Evolutionary conservation across 2,888 invertebrate species (phyloP).

Genomic region (Volucella inflata): DNA sequence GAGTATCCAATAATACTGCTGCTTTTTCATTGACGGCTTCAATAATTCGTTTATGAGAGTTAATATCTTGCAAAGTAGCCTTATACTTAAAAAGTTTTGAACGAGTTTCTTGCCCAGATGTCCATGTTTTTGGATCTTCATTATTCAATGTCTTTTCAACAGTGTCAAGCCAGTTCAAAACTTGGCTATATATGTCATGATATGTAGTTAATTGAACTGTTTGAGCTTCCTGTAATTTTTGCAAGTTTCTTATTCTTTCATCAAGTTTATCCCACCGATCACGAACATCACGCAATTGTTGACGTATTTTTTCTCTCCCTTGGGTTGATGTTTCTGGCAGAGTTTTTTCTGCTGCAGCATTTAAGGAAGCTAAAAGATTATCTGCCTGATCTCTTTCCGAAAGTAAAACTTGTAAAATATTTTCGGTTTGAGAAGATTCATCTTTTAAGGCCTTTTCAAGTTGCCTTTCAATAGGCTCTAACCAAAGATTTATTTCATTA

Average conservation of each 20-base stretch:
- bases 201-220: conserved; percentile 93
- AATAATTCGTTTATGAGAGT: conserved; percentile 94
- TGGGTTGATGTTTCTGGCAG: conserved; percentile 95
- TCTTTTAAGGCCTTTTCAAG: conserved; percentile 87
- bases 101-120: conserved; percentile 92
- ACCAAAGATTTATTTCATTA: conserved; percentile 90
- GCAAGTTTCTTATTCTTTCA: conserved; percentile 92
- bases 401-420: conserved; percentile 88
- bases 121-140: conserved; percentile 89
- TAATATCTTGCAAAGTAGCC: conserved; percentile 94
- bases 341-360: conserved; percentile 93
- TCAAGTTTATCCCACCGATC: conserved; percentile 95
- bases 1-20: conserved; percentile 86
- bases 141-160: conserved; percentile 91
- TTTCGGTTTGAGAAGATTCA: conserved; percentile 88
- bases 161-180: conserved; percentile 92
- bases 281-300: conserved; percentile 91
- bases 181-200: conserved; percentile 93
- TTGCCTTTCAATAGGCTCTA: conserved; percentile 90
- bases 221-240: conserved; percentile 93
- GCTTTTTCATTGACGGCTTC: conserved; percentile 96
- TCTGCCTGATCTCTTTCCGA: conserved; percentile 94
- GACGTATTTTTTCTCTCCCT: conserved; percentile 94
- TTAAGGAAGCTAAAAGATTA: conserved; percentile 89
- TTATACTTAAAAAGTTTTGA: conserved; percentile 93